Percentiles rank a stretch among this genome's conserved stretches.
Conservation (phyloP, 2,113 vertebrate genomes). For the Philantomba maxwellii region DNA sequence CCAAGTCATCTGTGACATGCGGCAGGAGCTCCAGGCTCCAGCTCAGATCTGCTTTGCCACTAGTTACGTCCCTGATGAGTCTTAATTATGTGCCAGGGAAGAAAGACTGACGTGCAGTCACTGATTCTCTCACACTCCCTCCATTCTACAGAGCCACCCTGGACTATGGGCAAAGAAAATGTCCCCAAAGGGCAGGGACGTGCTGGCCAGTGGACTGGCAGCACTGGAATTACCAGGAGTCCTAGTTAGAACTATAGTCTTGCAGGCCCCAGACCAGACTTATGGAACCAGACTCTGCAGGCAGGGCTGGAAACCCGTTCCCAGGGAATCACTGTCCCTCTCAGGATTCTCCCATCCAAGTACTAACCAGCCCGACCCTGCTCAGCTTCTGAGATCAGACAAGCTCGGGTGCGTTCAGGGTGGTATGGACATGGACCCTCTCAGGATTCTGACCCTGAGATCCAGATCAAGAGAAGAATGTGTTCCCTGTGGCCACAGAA, state of each 20-base stretch:
- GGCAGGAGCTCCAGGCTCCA: background rate
- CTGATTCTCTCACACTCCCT: background rate
- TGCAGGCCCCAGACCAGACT: background rate
- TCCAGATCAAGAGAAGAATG: background rate
- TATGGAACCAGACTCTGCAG: background rate
- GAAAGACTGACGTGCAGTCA: background rate
- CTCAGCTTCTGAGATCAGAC: background rate
- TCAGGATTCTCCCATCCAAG: background rate
- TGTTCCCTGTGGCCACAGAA: background rate
- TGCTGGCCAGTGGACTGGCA: background rate
- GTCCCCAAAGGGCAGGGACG: background rate
- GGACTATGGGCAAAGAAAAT: background rate
- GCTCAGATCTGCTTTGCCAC: background rate
- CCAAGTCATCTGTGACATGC: background rate
- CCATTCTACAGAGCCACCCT: background rate
- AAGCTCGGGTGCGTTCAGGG: background rate
- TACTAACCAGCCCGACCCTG: background rate
- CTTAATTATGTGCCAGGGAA: background rate
- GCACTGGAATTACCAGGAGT: background rate
- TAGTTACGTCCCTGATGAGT: background rate
- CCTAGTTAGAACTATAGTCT: background rate
- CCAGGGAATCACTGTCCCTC: background rate
- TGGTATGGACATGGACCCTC: background rate
- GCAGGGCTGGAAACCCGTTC: background rate
- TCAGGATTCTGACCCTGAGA: background rate